Evolutionary conservation across 1,140 invertebrate genomes (phyloP), one percentile per base, ranked within the genome.

Genomic region (Pinna nobilis): DNA sequence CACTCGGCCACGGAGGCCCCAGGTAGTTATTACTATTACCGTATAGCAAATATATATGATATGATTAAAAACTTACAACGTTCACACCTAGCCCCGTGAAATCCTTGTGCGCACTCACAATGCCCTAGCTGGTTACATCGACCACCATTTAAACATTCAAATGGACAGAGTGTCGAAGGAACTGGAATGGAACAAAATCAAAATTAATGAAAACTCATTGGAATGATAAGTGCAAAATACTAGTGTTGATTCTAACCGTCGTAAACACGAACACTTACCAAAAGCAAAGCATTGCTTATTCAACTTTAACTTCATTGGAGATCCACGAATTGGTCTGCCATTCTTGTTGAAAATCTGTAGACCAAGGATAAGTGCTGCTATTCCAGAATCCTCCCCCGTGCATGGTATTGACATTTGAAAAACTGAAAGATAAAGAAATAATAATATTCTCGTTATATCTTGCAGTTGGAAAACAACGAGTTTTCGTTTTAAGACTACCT

Each of bases 321-420:
- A 98, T 81, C 96, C 96, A 83, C 94, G 93, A 68, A 98, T 89
- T 55, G 94, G 93, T 84, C 92, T 91, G 77, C 92, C 93, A 89
- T 93, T 84, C 47, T 80, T 76, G 57, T 76, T 77, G 89, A 95
- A 93, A 75, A 98, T 96, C 74, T 94, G 92, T 59, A 98, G 90
- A 33, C 95, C 95, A 83, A 98, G 94, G 75, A 93, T 93, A 88
- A 98, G 96, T 63, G 94, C 93, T 2, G 95, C 96, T 67, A 96
- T 93, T 20, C 96, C 96, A 74, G 94, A 95, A 84, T 92, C 93
- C 86, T 96, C 96, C 44, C 95, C 95, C 74, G 94, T 93, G 88
- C 97, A 98, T 39, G 95, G 95, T 82, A 98, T 91, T 78, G 94
- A 92, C 76, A 98, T 93, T 90, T 95, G 96, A 90, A 98, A 98